Conservation (phyloP, 2,797 vertebrate genomes). For the Mormyrops boulengeri region DNA sequence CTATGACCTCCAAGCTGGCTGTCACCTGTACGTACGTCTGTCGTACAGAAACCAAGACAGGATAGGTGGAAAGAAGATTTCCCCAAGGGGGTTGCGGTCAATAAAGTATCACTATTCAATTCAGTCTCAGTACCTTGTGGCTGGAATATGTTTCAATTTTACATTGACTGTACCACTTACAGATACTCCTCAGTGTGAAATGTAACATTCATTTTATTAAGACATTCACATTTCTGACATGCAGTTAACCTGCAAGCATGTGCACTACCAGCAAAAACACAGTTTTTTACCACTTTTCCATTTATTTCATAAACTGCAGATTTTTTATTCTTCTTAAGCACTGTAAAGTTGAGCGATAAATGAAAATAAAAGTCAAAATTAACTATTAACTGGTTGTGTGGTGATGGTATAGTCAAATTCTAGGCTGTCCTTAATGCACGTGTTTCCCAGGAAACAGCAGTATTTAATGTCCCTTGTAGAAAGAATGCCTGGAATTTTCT, state of each 20-base stretch:
- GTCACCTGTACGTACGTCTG: neutral
- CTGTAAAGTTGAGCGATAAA: neutral
- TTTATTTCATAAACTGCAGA: neutral
- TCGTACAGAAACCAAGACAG: neutral
- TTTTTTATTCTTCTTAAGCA: neutral
- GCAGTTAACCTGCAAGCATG: neutral
- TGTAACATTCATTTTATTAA: neutral
- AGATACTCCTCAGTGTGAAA: too few relatives aligned
- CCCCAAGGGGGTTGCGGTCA: neutral
- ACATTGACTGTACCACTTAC: neutral
- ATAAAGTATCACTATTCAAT: neutral
- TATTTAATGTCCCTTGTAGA: neutral
- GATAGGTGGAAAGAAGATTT: neutral
- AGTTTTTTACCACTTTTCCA: too few relatives aligned
- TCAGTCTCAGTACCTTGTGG: neutral
- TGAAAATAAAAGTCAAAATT: neutral
- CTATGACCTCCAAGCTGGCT: neutral
- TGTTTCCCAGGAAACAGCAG: neutral
- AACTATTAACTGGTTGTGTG: neutral
- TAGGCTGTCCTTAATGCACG: neutral
- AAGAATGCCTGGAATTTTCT: neutral
- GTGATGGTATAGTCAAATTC: neutral
- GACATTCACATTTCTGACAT: neutral
- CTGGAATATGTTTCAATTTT: neutral
- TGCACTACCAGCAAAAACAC: too few relatives aligned